Evolutionary conservation across 1,140 invertebrate genomes (phyloP).

Genomic region (Rhopalosiphum padi): DNA sequence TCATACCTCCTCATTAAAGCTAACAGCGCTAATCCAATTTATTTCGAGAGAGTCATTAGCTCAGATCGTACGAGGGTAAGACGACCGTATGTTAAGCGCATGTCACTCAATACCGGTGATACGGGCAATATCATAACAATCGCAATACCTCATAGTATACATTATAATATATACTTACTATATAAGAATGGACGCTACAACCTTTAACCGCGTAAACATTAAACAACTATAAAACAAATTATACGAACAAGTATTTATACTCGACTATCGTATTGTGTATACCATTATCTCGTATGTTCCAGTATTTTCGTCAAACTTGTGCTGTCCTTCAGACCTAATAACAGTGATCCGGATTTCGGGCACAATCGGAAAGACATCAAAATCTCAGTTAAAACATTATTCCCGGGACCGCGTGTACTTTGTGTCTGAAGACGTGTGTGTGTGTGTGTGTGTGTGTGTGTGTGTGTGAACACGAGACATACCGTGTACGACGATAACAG

Average conservation of each 20-base stretch:
- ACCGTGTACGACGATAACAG: background rate
- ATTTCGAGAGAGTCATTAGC: too few species aligned
- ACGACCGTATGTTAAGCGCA: too few species aligned
- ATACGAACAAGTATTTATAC: too few species aligned
- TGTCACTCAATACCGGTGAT: too few species aligned
- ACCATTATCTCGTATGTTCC: too few species aligned
- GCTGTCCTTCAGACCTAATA: too few species aligned
- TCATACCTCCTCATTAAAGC: too few species aligned
- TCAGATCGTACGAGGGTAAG: too few species aligned
- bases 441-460: background rate
- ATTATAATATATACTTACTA: too few species aligned
- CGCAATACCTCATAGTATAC: background rate
- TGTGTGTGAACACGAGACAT: background rate
- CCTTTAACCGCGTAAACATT: background rate
- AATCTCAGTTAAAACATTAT: slow-evolving; percentile 6
- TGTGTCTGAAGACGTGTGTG: background rate
- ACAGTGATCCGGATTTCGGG: background rate
- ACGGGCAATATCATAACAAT: background rate
- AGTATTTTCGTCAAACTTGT: too few species aligned
- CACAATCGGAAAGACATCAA: background rate
- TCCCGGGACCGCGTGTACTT: background rate
- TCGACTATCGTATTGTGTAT: background rate
- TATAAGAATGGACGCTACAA: background rate
- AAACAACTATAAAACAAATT: background rate
- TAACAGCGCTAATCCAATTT: too few species aligned